Evolutionary conservation across 2,888 invertebrate species (phyloP).

Genomic region (Thysanoteuthis rhombus): DNA sequence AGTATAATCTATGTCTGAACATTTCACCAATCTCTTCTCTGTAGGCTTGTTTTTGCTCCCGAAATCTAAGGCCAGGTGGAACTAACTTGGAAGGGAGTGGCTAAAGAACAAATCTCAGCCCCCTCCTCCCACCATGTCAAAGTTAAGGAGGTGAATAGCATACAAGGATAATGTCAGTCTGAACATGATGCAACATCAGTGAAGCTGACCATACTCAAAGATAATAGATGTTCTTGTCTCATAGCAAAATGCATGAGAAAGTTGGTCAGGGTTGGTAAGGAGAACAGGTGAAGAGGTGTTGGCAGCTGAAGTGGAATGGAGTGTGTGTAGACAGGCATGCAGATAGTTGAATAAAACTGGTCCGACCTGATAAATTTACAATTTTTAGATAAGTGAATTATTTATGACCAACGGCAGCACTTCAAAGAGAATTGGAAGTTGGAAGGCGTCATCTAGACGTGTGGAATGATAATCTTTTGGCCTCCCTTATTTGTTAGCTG

Average conservation of each 20-base stretch:
- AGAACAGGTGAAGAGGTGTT: not conserved
- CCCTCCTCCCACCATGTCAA: not conserved
- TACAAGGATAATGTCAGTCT: not conserved
- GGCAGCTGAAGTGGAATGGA: not conserved
- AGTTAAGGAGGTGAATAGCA: not conserved
- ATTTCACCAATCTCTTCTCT: not conserved
- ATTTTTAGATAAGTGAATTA: not conserved
- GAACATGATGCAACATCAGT: not conserved
- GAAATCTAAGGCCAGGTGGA: not conserved
- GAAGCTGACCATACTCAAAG: not conserved
- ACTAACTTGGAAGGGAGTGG: no score
- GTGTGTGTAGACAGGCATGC: not conserved
- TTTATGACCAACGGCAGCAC: not conserved
- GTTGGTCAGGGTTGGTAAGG: not conserved
- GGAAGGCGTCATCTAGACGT: conserved; percentile 12
- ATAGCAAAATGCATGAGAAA: not conserved
- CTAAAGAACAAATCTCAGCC: not conserved
- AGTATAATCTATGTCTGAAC: no score
- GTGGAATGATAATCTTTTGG: not conserved
- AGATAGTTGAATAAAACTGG: not conserved
- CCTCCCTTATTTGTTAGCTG: not conserved
- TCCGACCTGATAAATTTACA: not conserved
- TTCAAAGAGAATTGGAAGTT: not conserved
- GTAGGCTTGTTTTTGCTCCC: not conserved
- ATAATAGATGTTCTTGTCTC: not conserved